These are phyloP conservation scores for Apis mellifera DNA, from an alignment of 1,140 invertebrate genomes.

Conservation along the genomic window Amel_HAv3.1 CM009931.2:11992001-11992500, in stretches of 20 bases:
- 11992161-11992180: not conserved
- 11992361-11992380: conserved; percentile 75
- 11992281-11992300: conserved; percentile 67
- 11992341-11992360: conserved; percentile 59
- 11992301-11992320: conserved; percentile 75
- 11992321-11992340: conserved; percentile 68
- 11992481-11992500: not conserved
- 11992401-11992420: conserved; percentile 89
- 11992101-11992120: too few relatives aligned
- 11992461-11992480: not conserved
- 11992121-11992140: not conserved
- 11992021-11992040: not conserved
- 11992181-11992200: not conserved
- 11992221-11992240: not conserved
- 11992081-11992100: not conserved
- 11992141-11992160: not conserved
- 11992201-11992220: not conserved
- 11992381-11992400: conserved; percentile 83
- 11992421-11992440: conserved; percentile 86
- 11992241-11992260: not conserved
- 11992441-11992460: conserved; percentile 79
- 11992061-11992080: not conserved
- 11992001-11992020: too few relatives aligned
- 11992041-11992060: too few relatives aligned
- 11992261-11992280: not conserved